phyloP scores from a whole-genome alignment of 2,888 invertebrate genomes.

The Argyra leucocephala region DNA sequence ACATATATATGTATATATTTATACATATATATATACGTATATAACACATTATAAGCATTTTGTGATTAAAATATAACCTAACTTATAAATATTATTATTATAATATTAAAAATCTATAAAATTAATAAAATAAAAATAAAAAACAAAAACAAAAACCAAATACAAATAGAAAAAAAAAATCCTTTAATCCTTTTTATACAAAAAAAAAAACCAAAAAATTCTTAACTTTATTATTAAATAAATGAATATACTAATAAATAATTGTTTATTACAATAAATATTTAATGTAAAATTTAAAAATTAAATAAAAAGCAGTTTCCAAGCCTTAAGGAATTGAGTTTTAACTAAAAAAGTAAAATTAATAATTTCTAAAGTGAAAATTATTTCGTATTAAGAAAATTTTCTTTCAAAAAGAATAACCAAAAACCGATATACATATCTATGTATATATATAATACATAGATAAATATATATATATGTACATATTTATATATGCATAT shows the following conservation, averaged over 20 bases:
- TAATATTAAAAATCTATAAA: background rate
- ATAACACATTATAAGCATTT: constrained; percentile 1
- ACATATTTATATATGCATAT: background rate
- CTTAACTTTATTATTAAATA: too few species aligned
- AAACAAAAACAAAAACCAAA: background rate
- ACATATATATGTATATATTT: background rate
- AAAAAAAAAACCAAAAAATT: too few species aligned
- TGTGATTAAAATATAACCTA: constrained; percentile 2
- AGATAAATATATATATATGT: background rate
- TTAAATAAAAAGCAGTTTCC: background rate
- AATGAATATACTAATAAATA: too few species aligned
- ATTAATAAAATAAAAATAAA: background rate
- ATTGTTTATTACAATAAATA: background rate
- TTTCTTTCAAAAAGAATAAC: too few species aligned
- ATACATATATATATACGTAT: background rate
- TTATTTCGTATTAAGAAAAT: too few species aligned
- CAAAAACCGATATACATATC: background rate
- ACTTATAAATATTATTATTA: background rate
- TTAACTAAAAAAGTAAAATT: too few species aligned
- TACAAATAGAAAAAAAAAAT: background rate
- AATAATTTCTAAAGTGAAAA: too few species aligned
- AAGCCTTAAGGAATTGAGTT: constrained; percentile 6
- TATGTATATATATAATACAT: background rate
- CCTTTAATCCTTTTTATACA: background rate
- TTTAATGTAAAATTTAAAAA: background rate